phyloP scores from a whole-genome alignment of 2,888 invertebrate species.

The Metopia argyrocephala region DNA sequence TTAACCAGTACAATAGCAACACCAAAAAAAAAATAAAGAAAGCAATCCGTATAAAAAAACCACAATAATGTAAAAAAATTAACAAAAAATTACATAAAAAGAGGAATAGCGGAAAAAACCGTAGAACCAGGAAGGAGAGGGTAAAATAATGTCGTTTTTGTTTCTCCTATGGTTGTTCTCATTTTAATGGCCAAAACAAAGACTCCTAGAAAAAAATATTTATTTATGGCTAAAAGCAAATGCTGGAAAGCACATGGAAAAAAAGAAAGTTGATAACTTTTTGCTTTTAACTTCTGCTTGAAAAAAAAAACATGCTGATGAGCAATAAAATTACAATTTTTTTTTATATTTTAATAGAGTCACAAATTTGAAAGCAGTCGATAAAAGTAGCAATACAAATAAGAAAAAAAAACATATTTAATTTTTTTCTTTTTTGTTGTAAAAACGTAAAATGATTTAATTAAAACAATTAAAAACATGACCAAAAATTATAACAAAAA shows the following conservation, averaged over 20 bases:
- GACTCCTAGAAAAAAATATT: not conserved
- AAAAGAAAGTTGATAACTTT: too few species aligned
- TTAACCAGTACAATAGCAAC: slow-evolving; percentile 1
- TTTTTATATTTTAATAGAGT: too few species aligned
- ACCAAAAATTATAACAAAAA: too few species aligned
- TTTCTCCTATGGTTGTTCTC: too few species aligned
- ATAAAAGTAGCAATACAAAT: slow-evolving; percentile 15
- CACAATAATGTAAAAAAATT: slow-evolving; percentile 32
- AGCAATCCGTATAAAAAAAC: not conserved
- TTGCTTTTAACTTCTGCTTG: too few species aligned
- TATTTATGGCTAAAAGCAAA: slow-evolving; percentile 18
- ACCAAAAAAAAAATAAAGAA: too few species aligned
- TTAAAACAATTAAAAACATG: too few species aligned
- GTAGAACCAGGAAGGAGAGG: too few species aligned
- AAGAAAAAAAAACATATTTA: too few species aligned
- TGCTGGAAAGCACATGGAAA: not conserved
- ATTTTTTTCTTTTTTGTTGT: too few species aligned
- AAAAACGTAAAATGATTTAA: slow-evolving; percentile 1
- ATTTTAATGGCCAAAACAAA: not conserved
- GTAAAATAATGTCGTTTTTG: not conserved
- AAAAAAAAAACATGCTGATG: slow-evolving; percentile 7
- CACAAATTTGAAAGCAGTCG: slow-evolving; percentile 17
- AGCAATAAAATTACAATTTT: too few species aligned
- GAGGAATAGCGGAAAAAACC: too few species aligned
- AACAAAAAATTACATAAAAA: slow-evolving; percentile 17